Evolutionary conservation across 2,113 vertebrate genomes (phyloP), one percentile per base, ranked within the genome.

Genomic region (Ramphastos sulfuratus): DNA sequence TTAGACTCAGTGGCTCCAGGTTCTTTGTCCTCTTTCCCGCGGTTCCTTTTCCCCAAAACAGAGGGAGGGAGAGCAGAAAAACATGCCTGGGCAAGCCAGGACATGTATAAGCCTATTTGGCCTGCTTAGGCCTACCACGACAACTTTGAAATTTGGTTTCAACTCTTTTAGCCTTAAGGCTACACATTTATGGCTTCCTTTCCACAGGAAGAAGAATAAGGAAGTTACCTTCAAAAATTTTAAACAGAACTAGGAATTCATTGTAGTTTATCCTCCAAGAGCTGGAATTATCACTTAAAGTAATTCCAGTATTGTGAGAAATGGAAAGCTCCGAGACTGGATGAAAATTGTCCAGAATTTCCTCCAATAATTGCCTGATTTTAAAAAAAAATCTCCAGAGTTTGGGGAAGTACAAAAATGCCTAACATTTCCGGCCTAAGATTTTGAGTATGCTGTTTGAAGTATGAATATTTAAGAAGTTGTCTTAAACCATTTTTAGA

Each of bases 381-480:
- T 0, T 3, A 13, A 87, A 55, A 67, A 72, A 50, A 21, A 28
- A 86, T 77, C 82, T 85, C 72, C 71, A 39, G 60, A 74, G 14
- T 92, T 87, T 92, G 46, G 48, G 64, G 76, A 94, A 91, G 76
- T 44, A 83, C 21, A 72, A 87, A 94, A 94, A 76, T 19, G n/a
- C 42, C 37, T 91, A 81, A 85, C n/a, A 87, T 90, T 88, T 92
- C 90, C 86, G 76, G 87, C 50, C 77, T 50, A 54, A 74, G 60
- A 92, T 54, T 7, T 35, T 55, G 37, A 81, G 58, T 1, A 1
- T 72, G 76, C 21, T 92, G 82, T 91, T 90, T 88, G 76, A 96
- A 94, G 85, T 65, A 56, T 28, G 79, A 93, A 87, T 92, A 92
- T 85, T 96, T 92, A 94, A 95, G 90, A 88, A 95, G 69, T n/a